Evolutionary conservation across 2,797 vertebrate species (phyloP).

Genomic region (Cuculus canorus): DNA sequence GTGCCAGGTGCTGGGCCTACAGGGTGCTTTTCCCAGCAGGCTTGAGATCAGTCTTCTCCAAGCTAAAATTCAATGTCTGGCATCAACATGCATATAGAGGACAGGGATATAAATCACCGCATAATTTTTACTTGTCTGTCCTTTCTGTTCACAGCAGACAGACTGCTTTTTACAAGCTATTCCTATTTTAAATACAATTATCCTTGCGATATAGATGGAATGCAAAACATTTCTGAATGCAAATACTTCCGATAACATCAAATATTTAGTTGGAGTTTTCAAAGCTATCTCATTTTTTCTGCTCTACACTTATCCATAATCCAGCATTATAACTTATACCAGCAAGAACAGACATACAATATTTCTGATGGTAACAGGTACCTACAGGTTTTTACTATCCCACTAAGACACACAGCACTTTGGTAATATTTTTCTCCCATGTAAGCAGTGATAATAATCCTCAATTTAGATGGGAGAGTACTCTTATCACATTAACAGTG

Average conservation of each 20-base stretch:
- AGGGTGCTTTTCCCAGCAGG: not conserved
- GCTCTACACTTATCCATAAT: not conserved
- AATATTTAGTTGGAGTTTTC: not conserved
- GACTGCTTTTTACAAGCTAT: not conserved
- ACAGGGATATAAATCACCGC: not conserved
- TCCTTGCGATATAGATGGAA: not conserved
- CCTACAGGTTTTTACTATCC: not conserved
- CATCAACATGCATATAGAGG: not conserved
- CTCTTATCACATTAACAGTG: not conserved
- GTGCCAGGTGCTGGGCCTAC: constrained; percentile 10
- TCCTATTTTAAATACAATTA: not conserved
- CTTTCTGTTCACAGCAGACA: not conserved
- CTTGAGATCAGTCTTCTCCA: not conserved
- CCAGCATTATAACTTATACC: not conserved
- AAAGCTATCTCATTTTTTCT: not conserved
- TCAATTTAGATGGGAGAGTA: not conserved
- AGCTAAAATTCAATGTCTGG: not conserved
- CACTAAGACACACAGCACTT: not conserved
- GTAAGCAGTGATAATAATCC: not conserved
- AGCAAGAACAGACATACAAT: not conserved
- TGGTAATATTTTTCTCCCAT: not conserved
- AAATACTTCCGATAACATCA: constrained; percentile 19
- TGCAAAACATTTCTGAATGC: not conserved
- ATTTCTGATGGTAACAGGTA: not conserved
- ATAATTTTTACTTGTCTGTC: not conserved